Evolutionary conservation across 1,140 invertebrate species (phyloP), one percentile per base, ranked within the genome.

Genomic region (Platyscapa corneri): DNA sequence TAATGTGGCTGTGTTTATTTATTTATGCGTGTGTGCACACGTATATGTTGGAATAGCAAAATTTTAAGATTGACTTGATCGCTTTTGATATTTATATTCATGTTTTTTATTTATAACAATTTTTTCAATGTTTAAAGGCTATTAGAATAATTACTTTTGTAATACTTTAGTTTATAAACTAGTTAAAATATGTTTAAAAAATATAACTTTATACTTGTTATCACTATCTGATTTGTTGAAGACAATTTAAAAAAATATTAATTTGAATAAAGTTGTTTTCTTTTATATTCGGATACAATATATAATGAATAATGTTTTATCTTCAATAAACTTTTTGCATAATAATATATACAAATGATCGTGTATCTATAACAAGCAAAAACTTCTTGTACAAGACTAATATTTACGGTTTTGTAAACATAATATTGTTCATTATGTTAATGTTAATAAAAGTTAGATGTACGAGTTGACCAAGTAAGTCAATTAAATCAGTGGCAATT

Each of bases 381-480:
- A 70, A 70, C 27, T 67, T 49, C 16, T 78, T 84, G 34, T 72
- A 32, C 20, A 56, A 30, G 18, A 34, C 10, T 70, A 78, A 79
- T 77, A 27, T 78, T 82, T 78, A 84, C 39, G 46, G 46, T 84
- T 67, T 70, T 78, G 56, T 78, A 56, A 79, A 56, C n/a, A 64
- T 42, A 37, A 49, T 23, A 77, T 67, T 84, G 39, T 53, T 67
- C 77, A 77, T 76, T 46, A 6, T 82, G n/a, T 39, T 74, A 67
- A 12, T n/a, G 27, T 83, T 83, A n/a, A 83, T 32, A n/a, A 83
- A 49, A 34, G 6, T 83, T 60, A 60, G 12, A 8, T 23, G 46
- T 39, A 46, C 16, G 12, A 32, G 30, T 77, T 67, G 3, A 10
- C 39, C 18, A 49, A 16, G 18, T 42, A 37, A 30, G 30, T 34